A percentile compares a stretch with the other conserved stretches of the same genome.
phyloP scores from a whole-genome alignment of 2,888 invertebrate genomes.

The Eristalis arbustorum region DNA sequence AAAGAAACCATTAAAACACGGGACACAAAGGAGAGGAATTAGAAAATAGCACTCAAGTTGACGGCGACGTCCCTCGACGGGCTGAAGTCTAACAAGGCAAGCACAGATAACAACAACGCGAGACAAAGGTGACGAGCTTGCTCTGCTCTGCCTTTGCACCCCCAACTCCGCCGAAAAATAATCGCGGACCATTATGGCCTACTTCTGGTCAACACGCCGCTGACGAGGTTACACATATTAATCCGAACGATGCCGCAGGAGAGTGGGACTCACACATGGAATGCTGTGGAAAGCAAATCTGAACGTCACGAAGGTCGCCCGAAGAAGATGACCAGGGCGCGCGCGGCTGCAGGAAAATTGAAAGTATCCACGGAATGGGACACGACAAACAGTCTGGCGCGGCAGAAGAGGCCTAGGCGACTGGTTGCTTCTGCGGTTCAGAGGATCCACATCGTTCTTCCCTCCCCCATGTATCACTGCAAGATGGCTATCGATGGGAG shows the following conservation, averaged over 20 bases:
- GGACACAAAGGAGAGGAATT: slow-evolving; percentile 14
- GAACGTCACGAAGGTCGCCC: slow-evolving; percentile 30
- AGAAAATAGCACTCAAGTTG: slow-evolving; percentile 8
- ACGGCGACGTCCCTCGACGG: background rate
- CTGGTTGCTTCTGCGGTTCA: slow-evolving; percentile 16
- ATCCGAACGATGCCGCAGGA: background rate
- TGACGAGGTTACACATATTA: slow-evolving; percentile 2
- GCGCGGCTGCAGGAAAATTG: slow-evolving; percentile 33
- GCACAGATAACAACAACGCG: background rate
- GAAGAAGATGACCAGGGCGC: slow-evolving; percentile 1
- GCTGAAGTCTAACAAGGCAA: background rate
- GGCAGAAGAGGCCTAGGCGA: background rate
- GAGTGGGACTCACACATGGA: background rate
- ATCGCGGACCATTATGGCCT: slow-evolving; percentile 4
- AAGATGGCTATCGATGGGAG: background rate
- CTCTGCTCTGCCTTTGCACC: background rate
- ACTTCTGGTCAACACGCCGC: background rate
- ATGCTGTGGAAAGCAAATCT: slow-evolving; percentile 17
- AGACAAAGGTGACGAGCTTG: background rate
- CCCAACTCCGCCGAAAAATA: background rate
- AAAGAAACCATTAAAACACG: slow-evolving; percentile 35
- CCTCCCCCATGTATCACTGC: background rate
- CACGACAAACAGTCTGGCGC: background rate
- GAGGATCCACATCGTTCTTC: slow-evolving; percentile 8
- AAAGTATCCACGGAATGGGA: slow-evolving; percentile 33